Evolutionary conservation across 2,113 vertebrate genomes (phyloP), one percentile per base, ranked within the genome.

Genomic region (Grammomys surdaster): DNA sequence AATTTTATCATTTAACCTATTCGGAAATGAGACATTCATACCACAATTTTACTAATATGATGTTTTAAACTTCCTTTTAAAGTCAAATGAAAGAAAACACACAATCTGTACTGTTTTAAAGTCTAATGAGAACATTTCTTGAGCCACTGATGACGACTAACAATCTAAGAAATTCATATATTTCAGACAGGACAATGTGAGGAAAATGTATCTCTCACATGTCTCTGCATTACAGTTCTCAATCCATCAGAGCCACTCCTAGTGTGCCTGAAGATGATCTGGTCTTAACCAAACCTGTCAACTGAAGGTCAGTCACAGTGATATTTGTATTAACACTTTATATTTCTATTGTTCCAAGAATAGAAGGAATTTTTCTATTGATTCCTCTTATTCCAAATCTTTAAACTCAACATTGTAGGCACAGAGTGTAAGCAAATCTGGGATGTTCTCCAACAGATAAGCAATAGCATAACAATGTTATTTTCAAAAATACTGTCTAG

Each of bases 401-500:
- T 95, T 94, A 94, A 96, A 82, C 36, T 94, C 91, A 96, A 3
- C 75, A 94, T 90, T 75, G 69, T 16, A 97, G 93, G 95, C 97
- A 97, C 97, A 97, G 88, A 96, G 89, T 90, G 24, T 92, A 97
- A 96, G 88, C 94, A 97, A 96, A 96, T 95, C 93, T 94, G 92
- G 94, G 97, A 97, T 97, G 60, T 89, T 92, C 90, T 95, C 95
- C 94, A 95, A 82, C 56, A 97, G 85, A 89, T 90, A 96, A 90
- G 93, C 86, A 95, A 88, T 70, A 96, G 63, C 58, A 94, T 89
- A 94, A 65, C 81, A 92, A 91, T 89, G 56, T 93, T 88, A 73
- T 90, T 97, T 91, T 96, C n/a, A 97, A 96, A 97, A 98, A 96
- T 95, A 96, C 92, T 97, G 93, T 93, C 84, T 96, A 94, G 89